Percentiles rank a stretch among this genome's conserved stretches.
Evolutionary conservation across 1,140 invertebrate genomes (phyloP).

Genomic region (Drosophila insularis): DNA sequence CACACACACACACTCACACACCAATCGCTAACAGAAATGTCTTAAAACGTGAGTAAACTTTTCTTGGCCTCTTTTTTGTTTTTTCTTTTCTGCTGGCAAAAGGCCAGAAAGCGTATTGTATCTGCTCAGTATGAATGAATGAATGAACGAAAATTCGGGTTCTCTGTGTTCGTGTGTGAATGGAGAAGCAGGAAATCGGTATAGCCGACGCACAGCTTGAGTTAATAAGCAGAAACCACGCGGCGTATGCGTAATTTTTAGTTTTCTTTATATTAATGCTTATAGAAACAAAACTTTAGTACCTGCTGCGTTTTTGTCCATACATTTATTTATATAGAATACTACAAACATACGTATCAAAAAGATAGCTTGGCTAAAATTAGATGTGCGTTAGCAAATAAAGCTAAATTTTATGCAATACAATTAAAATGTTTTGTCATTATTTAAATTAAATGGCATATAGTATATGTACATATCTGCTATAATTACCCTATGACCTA

Average conservation of each 20-base stretch:
- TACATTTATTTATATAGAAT: conserved; percentile 45
- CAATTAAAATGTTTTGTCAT: not conserved
- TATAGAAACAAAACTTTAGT: conserved; percentile 41
- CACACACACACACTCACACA: not conserved
- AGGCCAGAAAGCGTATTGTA: conserved; percentile 63
- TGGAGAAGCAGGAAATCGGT: conserved; percentile 35
- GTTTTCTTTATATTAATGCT: conserved; percentile 15
- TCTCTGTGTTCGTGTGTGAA: not conserved
- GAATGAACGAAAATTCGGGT: conserved; percentile 7
- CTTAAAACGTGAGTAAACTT: conserved; percentile 61
- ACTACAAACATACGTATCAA: conserved; percentile 28
- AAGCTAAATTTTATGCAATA: too few species aligned
- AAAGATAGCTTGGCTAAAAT: conserved; percentile 20
- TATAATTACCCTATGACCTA: not conserved
- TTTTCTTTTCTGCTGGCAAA: conserved; percentile 38
- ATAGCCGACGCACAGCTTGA: conserved; percentile 52
- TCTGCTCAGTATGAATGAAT: conserved; percentile 73
- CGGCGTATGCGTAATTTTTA: conserved; percentile 67
- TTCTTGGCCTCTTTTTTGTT: conserved; percentile 37
- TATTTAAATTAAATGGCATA: not conserved
- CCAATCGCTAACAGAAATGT: conserved; percentile 11
- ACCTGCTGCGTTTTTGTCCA: not conserved
- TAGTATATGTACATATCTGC: not conserved
- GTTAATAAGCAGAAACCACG: conserved; percentile 54
- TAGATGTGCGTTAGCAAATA: conserved; percentile 8